Conservation (phyloP, 2,888 invertebrate genomes). For the Elaeidobius kamerunicus region DNA sequence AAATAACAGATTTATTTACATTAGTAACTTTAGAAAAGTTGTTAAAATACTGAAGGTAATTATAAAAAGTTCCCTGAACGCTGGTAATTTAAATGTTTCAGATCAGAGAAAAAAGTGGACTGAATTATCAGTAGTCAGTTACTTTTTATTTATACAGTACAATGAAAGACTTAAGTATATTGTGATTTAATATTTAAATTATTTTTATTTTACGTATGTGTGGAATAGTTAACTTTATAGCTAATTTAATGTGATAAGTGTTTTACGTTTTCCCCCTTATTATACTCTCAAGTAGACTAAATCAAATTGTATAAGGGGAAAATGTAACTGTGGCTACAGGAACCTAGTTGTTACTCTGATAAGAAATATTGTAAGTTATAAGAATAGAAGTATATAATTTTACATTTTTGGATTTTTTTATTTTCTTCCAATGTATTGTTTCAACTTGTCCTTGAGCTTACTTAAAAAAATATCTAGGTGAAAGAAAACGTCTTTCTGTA, state of each 20-base stretch:
- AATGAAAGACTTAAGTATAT: conserved; percentile 16
- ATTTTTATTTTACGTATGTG: background rate
- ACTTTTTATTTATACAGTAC: background rate
- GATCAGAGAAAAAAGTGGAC: background rate
- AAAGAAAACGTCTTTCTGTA: no score
- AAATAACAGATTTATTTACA: background rate
- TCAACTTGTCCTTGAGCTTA: no score
- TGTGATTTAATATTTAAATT: conserved; percentile 18
- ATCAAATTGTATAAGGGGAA: background rate
- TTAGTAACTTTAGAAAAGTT: background rate
- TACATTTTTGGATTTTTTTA: background rate
- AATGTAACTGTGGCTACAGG: background rate
- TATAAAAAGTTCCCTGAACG: background rate
- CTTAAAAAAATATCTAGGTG: no score
- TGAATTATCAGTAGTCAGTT: no score
- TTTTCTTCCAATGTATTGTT: background rate
- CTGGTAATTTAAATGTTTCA: no score
- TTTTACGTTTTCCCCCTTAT: background rate
- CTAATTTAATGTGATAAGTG: background rate
- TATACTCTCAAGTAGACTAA: background rate
- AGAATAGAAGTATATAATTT: background rate
- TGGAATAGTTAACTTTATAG: background rate
- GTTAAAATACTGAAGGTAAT: background rate
- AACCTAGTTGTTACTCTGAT: background rate
- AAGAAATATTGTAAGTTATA: background rate